Conservation (phyloP, 2,797 vertebrate genomes). For the Notolabrus celidotus region DNA sequence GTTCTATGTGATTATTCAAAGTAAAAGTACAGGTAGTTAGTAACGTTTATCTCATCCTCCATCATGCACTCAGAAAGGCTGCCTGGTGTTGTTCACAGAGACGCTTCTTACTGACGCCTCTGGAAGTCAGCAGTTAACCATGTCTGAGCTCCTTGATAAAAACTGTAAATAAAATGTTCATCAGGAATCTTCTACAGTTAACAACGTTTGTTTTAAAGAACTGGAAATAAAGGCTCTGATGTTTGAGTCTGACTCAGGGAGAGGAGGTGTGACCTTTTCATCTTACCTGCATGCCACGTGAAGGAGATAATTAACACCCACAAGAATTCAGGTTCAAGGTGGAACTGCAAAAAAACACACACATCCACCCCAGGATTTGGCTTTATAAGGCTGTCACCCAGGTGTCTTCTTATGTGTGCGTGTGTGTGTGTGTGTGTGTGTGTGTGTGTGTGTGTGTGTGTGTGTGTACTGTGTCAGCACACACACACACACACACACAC, state of each 20-base stretch:
- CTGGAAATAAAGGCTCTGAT: neutral
- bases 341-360: neutral
- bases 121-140: no score
- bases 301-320: slow-evolving; percentile 9
- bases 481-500: neutral
- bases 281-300: neutral
- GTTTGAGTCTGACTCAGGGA: neutral
- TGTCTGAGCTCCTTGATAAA: no score
- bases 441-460: slow-evolving; percentile 16
- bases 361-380: neutral
- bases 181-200: no score
- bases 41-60: no score
- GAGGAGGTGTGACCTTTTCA: slow-evolving; percentile 3
- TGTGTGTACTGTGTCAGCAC: neutral
- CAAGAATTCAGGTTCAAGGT: slow-evolving; percentile 4
- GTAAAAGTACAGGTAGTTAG: no score
- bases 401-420: no score
- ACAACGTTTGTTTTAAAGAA: no score
- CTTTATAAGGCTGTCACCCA: neutral
- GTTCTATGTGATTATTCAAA: no score
- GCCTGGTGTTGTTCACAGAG: no score
- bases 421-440: slow-evolving; percentile 7
- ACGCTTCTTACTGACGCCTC: no score
- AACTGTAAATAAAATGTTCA: no score
- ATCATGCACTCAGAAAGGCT: no score